Evolutionary conservation across 2,888 invertebrate genomes (phyloP).

Genomic region (Ochropleura leucogaster): DNA sequence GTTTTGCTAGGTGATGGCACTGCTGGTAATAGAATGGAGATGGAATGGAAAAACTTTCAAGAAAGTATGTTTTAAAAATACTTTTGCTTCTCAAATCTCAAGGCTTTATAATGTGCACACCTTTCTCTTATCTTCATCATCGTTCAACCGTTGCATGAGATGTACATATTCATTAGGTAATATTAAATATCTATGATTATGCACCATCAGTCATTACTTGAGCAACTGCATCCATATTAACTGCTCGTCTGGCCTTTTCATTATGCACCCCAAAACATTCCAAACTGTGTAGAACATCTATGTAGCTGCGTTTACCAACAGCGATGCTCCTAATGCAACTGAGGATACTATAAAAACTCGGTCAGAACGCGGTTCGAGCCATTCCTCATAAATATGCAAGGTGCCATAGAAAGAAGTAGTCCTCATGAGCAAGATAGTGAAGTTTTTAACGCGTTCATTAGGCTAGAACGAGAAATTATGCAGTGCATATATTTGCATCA

Average conservation of each 20-base stretch:
- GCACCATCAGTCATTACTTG: slow-evolving; percentile 23
- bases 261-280: slow-evolving; percentile 74
- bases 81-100: slow-evolving; percentile 16
- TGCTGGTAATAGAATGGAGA: slow-evolving; percentile 5
- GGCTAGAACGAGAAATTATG: slow-evolving; percentile 65
- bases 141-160: slow-evolving; percentile 20
- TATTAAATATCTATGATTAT: slow-evolving; percentile 31
- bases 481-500: slow-evolving; percentile 55
- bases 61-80: slow-evolving; percentile 12
- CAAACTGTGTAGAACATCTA: slow-evolving; percentile 39
- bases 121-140: slow-evolving; percentile 27
- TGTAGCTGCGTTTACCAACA: slow-evolving; percentile 45
- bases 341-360: slow-evolving; percentile 58
- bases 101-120: slow-evolving; percentile 28
- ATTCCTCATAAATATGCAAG: slow-evolving; percentile 67
- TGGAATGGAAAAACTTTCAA: slow-evolving; percentile 9
- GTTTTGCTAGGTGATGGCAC: slow-evolving; percentile 28
- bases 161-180: slow-evolving; percentile 27
- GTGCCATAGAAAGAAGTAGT: slow-evolving; percentile 60
- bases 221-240: slow-evolving; percentile 55
- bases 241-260: slow-evolving; percentile 76
- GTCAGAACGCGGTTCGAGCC: slow-evolving; percentile 56
- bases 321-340: slow-evolving; percentile 42
- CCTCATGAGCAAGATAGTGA: slow-evolving; percentile 56
- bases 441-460: slow-evolving; percentile 66